Percentiles rank a stretch among this genome's conserved stretches.
Evolutionary conservation across 2,797 vertebrate genomes (phyloP).

Genomic region (Malacoraja senta): DNA sequence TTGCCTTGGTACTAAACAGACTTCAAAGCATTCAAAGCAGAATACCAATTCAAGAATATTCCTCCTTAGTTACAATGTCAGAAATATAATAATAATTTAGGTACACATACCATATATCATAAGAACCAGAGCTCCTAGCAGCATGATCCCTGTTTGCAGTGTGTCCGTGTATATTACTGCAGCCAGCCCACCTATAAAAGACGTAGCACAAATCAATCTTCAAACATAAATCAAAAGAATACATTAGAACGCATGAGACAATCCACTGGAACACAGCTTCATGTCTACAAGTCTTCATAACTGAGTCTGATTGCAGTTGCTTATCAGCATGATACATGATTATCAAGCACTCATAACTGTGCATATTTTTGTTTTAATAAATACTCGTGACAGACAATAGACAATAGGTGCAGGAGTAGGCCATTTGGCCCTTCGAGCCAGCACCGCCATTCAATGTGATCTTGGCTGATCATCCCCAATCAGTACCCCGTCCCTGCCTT

Average conservation of each 20-base stretch:
- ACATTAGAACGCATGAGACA: background rate
- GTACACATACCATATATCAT: slow-evolving; percentile 84
- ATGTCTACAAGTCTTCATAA: background rate
- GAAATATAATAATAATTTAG: slow-evolving; percentile 52
- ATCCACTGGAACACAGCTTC: background rate
- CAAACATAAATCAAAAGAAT: background rate
- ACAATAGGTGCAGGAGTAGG: no score
- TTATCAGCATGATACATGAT: background rate
- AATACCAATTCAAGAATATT: background rate
- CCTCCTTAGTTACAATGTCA: background rate
- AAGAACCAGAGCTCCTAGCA: slow-evolving; percentile 73
- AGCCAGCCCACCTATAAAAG: slow-evolving; percentile 77
- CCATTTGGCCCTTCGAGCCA: no score
- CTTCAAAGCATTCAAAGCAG: background rate
- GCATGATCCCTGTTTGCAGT: slow-evolving; percentile 86
- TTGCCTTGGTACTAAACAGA: background rate
- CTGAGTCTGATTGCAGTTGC: background rate
- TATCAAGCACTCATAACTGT: background rate
- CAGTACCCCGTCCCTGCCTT: no score
- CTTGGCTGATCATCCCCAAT: no score
- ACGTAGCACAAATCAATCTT: background rate
- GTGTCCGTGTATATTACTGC: slow-evolving; percentile 95
- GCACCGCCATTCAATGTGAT: no score
- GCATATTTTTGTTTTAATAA: background rate
- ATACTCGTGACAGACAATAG: background rate